A percentile compares a stretch with the other conserved stretches of the same genome.
Evolutionary conservation across 2,113 vertebrate species (phyloP).

Genomic region (Callorhinus ursinus): DNA sequence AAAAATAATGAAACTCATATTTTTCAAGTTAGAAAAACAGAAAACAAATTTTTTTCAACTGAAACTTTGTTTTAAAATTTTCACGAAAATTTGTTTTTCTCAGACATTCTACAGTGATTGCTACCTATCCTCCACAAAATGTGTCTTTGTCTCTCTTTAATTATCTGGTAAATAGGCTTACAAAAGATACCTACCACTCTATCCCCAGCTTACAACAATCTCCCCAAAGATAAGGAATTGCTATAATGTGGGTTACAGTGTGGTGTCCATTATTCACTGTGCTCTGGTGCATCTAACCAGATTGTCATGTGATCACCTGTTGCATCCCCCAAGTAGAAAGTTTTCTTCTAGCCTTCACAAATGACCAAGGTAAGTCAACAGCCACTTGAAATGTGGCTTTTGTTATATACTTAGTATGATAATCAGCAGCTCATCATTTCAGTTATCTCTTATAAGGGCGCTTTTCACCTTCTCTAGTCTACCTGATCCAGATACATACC

Average conservation of each 20-base stretch:
- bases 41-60: slow-evolving; percentile 45
- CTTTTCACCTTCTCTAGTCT: background rate
- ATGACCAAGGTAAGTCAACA: background rate
- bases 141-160: background rate
- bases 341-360: background rate
- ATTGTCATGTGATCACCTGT: background rate
- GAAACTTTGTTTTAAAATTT: slow-evolving; percentile 19
- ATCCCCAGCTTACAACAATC: background rate
- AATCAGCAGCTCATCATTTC: background rate
- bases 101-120: background rate
- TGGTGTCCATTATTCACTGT: background rate
- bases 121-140: background rate
- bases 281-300: background rate
- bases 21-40: slow-evolving; percentile 15
- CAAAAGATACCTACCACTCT: background rate
- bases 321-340: background rate
- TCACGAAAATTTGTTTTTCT: slow-evolving; percentile 19
- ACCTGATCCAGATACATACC: background rate
- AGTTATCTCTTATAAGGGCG: background rate
- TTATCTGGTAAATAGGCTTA: background rate
- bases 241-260: background rate
- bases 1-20: background rate
- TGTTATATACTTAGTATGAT: background rate
- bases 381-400: background rate
- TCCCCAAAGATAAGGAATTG: background rate